These are phyloP conservation scores for Phaonia tiefii DNA, from an alignment of 2,888 invertebrate genomes.

Conservation along the genomic window DNA sequence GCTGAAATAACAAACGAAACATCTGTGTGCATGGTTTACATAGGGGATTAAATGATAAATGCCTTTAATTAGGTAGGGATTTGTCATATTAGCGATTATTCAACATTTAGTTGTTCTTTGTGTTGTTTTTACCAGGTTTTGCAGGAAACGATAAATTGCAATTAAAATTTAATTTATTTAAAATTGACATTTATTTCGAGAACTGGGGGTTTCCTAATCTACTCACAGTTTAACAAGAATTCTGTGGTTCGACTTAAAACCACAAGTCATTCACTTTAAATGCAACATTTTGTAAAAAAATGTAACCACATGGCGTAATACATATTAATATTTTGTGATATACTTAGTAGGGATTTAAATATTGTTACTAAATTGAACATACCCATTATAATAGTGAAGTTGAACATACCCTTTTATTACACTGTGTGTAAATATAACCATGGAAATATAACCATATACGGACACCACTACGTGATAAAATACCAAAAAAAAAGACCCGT, in stretches of 20 bases:
- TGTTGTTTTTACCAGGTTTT: neutral
- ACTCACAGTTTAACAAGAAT: conserved; percentile 21
- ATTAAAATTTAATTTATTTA: conserved; percentile 7
- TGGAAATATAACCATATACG: no score
- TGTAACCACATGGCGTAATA: conserved; percentile 6
- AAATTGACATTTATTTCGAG: neutral
- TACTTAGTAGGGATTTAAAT: no score
- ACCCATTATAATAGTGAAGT: no score
- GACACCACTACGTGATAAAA: no score
- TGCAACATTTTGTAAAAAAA: conserved; percentile 2
- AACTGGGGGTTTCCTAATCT: neutral
- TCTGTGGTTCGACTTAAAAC: conserved; percentile 10
- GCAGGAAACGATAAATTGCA: neutral
- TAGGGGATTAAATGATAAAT: conserved; percentile 24
- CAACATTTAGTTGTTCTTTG: conserved; percentile 9
- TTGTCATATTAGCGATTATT: conserved; percentile 41
- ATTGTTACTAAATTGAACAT: no score
- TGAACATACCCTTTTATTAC: no score
- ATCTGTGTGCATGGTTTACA: neutral
- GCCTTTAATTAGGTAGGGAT: conserved; percentile 18
- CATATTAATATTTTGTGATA: no score
- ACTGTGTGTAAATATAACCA: no score
- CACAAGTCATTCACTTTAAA: conserved; percentile 36
- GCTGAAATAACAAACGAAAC: neutral
- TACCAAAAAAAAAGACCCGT: no score